Evolutionary conservation across 2,888 invertebrate species (phyloP).

Genomic region (Drosophila pseudotakahashii): DNA sequence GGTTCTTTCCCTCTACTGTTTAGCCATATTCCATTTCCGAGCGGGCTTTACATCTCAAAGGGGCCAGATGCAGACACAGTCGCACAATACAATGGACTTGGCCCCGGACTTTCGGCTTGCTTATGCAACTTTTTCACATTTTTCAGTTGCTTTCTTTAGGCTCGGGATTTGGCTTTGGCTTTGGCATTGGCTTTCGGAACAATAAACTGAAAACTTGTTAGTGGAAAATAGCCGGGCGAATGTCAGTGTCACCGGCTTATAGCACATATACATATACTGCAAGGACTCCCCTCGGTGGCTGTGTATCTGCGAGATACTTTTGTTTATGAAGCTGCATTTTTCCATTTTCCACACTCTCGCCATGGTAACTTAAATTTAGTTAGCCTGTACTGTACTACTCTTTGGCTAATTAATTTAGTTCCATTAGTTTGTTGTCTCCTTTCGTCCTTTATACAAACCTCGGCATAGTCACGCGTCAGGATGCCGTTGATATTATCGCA

Average conservation of each 20-base stretch:
- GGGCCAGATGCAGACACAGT: conserved; percentile 20
- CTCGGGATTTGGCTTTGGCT: conserved; percentile 56
- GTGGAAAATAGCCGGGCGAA: conserved; percentile 52
- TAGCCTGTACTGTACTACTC: background rate
- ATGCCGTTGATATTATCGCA: conserved; percentile 88
- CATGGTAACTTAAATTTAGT: conserved; percentile 15
- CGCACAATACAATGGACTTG: conserved; percentile 56
- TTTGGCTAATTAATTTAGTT: conserved; percentile 37
- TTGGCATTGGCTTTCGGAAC: conserved; percentile 59
- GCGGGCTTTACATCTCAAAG: conserved; percentile 51
- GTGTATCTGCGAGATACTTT: conserved; percentile 5
- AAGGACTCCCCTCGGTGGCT: conserved; percentile 24
- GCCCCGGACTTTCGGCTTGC: conserved; percentile 65
- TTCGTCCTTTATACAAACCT: conserved; percentile 85
- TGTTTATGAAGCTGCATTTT: conserved; percentile 27
- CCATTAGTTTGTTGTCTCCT: background rate
- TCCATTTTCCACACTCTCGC: conserved; percentile 1
- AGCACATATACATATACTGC: conserved; percentile 50
- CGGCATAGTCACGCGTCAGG: conserved; percentile 87
- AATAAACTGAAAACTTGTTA: conserved; percentile 71
- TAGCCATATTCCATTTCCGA: conserved; percentile 56
- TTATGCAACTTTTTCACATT: conserved; percentile 61
- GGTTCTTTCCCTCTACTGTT: conserved; percentile 30
- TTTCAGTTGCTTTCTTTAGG: conserved; percentile 51
- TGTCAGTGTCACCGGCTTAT: conserved; percentile 43